A percentile compares a stretch with the other conserved stretches of the same genome.
Evolutionary conservation across 1,140 invertebrate genomes (phyloP).

Genomic region (Calliopsis andreniformis): DNA sequence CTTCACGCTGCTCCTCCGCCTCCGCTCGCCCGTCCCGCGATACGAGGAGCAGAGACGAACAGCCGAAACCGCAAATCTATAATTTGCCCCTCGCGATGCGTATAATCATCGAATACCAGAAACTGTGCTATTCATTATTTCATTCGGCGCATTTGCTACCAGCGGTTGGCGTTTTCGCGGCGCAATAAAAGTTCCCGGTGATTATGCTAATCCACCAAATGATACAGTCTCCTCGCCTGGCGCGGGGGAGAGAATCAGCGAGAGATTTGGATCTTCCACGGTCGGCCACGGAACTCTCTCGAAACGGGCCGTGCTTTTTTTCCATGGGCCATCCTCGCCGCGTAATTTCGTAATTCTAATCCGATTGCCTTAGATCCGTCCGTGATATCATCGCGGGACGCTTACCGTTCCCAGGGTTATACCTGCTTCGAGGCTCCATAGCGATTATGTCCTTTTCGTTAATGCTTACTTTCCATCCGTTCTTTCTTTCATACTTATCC

Average conservation of each 20-base stretch:
- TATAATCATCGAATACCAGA: conserved; percentile 82
- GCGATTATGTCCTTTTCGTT: conserved; percentile 22
- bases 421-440: conserved; percentile 1
- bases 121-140: conserved; percentile 82
- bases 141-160: conserved; percentile 80
- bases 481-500: not conserved
- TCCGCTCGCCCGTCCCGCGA: conserved; percentile 23
- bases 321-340: not conserved
- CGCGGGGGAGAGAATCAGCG: conserved; percentile 18
- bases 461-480: not conserved
- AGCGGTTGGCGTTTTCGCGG: conserved; percentile 63
- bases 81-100: conserved; percentile 79
- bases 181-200: conserved; percentile 79
- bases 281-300: conserved; percentile 28
- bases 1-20: conserved; percentile 6
- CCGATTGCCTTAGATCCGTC: conserved; percentile 20
- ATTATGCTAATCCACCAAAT: conserved; percentile 81
- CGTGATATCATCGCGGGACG: conserved; percentile 13
- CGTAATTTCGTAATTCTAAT: conserved; percentile 59
- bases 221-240: conserved; percentile 65
- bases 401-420: conserved; percentile 30
- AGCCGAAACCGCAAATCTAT: conserved; percentile 78
- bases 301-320: conserved; percentile 3
- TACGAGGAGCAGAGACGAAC: conserved; percentile 41
- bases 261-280: conserved; percentile 56